Percentiles rank a stretch among this genome's conserved stretches.
These are phyloP conservation scores for Drosophila quinaria DNA, from an alignment of 2,888 invertebrate genomes.

Conservation along the genomic window DNA sequence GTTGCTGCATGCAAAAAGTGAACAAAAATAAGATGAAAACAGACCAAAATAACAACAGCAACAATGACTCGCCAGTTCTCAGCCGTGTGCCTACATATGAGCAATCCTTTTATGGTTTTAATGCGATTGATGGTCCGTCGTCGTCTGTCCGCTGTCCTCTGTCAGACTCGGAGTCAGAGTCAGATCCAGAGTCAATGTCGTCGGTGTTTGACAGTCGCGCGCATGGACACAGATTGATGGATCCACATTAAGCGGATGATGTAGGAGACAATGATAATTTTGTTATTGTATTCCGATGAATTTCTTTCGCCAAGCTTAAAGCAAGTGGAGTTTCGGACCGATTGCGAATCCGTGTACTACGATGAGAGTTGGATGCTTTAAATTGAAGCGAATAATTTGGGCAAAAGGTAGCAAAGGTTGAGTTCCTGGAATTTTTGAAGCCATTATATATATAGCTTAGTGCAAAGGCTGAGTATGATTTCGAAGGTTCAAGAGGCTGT, in stretches of 20 bases:
- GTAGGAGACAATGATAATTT: slow-evolving; percentile 81
- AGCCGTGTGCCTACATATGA: slow-evolving; percentile 67
- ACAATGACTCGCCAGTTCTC: slow-evolving; percentile 45
- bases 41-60: slow-evolving; percentile 49
- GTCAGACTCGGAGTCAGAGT: slow-evolving; percentile 24
- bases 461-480: slow-evolving; percentile 41
- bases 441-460: slow-evolving; percentile 41
- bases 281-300: slow-evolving; percentile 73
- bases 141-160: slow-evolving; percentile 11
- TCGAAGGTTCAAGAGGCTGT: slow-evolving; percentile 24
- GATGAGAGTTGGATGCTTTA: slow-evolving; percentile 36
- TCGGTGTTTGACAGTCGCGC: slow-evolving; percentile 83
- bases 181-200: slow-evolving; percentile 36
- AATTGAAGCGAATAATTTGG: slow-evolving; percentile 72
- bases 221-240: slow-evolving; percentile 83
- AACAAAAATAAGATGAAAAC: slow-evolving; percentile 21
- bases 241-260: slow-evolving; percentile 79
- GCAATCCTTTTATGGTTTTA: slow-evolving; percentile 83
- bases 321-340: slow-evolving; percentile 45
- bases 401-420: slow-evolving; percentile 35
- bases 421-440: slow-evolving; percentile 62
- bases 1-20: slow-evolving; percentile 35
- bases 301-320: slow-evolving; percentile 27
- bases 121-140: slow-evolving; percentile 82
- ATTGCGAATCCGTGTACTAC: slow-evolving; percentile 22